phyloP scores from a whole-genome alignment of 2,113 vertebrate species.

The Lutjanus erythropterus region DNA sequence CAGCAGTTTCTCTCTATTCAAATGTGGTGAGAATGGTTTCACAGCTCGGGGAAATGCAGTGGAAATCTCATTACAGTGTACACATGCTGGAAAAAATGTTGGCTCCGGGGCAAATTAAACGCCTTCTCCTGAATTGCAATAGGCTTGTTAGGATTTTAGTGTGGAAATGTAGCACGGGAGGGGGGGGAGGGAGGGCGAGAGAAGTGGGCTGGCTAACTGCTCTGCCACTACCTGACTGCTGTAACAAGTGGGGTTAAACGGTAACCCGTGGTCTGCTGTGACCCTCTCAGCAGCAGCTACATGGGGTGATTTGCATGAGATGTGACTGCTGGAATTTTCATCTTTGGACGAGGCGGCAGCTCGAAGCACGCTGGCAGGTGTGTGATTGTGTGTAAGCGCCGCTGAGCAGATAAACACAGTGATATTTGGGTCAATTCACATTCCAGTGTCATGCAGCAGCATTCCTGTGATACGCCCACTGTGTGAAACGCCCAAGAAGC shows the following conservation, averaged over 20 bases:
- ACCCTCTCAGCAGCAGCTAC: conserved; percentile 37
- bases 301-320: conserved; percentile 66
- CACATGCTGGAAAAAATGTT: conserved; percentile 72
- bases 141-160: conserved; percentile 74
- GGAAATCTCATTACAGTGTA: conserved; percentile 79
- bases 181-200: neutral
- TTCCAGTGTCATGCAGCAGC: conserved; percentile 15
- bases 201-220: conserved; percentile 13
- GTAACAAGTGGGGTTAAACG: conserved; percentile 72
- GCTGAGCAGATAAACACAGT: conserved; percentile 29
- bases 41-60: conserved; percentile 72
- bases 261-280: conserved; percentile 61
- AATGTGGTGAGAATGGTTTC: conserved; percentile 66
- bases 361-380: conserved; percentile 43
- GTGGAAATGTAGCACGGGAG: conserved; percentile 59
- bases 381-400: neutral
- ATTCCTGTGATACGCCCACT: conserved; percentile 4
- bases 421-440: conserved; percentile 45
- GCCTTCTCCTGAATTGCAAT: conserved; percentile 75
- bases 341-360: conserved; percentile 18
- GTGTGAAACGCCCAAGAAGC: no score
- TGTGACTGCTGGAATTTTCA: conserved; percentile 62
- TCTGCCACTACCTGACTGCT: conserved; percentile 53
- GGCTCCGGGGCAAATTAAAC: conserved; percentile 75
- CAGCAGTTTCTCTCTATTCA: conserved; percentile 63